phyloP scores from a whole-genome alignment of 2,888 invertebrate genomes.

The Tipula helvola region DNA sequence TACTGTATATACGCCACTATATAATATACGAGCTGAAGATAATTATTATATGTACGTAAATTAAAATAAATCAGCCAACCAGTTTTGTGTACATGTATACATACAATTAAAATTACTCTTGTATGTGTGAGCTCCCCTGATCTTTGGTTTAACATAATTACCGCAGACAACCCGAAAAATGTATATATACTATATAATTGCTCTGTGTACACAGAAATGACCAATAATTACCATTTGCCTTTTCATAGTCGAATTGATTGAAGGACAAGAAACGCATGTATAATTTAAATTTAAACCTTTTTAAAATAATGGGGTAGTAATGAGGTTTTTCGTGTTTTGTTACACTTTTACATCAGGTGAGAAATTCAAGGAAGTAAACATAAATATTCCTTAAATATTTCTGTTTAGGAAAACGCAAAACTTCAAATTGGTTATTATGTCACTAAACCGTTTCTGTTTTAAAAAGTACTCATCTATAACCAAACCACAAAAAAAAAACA shows the following conservation, averaged over 20 bases:
- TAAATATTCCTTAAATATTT: neutral
- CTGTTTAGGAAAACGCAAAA: too few relatives aligned
- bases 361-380: neutral
- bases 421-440: neutral
- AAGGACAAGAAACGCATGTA: neutral
- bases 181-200: neutral
- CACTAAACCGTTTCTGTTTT: neutral
- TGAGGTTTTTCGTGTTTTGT: neutral
- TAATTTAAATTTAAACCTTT: neutral
- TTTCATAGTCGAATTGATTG: neutral
- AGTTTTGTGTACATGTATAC: neutral
- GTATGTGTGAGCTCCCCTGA: neutral
- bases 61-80: neutral
- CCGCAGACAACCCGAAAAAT: neutral
- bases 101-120: neutral
- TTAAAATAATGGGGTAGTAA: neutral
- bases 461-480: neutral
- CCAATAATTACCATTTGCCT: neutral
- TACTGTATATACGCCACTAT: too few relatives aligned
- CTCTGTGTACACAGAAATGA: neutral
- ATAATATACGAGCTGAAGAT: neutral
- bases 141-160: neutral
- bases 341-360: neutral
- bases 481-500: neutral
- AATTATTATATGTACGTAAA: neutral